phyloP scores from a whole-genome alignment of 2,888 invertebrate genomes.

The Volucella inflata region DNA sequence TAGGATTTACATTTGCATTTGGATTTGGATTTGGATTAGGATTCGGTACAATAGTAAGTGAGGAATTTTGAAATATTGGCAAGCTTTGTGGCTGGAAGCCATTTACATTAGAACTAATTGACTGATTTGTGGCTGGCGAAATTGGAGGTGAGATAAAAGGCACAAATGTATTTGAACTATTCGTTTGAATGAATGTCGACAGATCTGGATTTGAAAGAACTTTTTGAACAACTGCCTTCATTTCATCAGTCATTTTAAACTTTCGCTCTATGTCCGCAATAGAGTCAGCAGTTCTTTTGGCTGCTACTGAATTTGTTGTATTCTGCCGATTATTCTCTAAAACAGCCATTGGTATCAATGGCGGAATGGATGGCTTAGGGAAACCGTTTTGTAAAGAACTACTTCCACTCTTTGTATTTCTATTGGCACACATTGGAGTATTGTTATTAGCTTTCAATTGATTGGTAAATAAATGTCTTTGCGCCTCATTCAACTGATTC shows the following conservation, averaged over 20 bases:
- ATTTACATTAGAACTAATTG: conserved; percentile 25
- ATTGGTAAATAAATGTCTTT: conserved; percentile 59
- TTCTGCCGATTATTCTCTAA: conserved; percentile 48
- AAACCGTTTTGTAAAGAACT: conserved; percentile 54
- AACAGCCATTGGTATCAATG: conserved; percentile 77
- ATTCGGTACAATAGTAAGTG: conserved; percentile 81
- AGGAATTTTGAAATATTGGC: conserved; percentile 75
- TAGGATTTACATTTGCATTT: conserved; percentile 36
- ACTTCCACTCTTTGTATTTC: conserved; percentile 36
- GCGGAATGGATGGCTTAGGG: conserved; percentile 78
- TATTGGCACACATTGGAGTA: conserved; percentile 54
- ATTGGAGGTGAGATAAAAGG: conserved; percentile 82
- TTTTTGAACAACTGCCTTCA: conserved; percentile 83
- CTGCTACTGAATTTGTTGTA: conserved; percentile 13
- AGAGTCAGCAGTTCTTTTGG: conserved; percentile 77
- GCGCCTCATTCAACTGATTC: conserved; percentile 80
- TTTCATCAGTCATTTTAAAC: conserved; percentile 83
- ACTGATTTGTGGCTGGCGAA: conserved; percentile 80
- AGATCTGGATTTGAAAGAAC: conserved; percentile 82
- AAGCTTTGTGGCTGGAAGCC: conserved; percentile 48
- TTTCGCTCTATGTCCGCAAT: conserved; percentile 82
- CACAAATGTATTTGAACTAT: conserved; percentile 79
- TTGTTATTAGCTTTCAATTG: conserved; percentile 73
- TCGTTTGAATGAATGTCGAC: conserved; percentile 82
- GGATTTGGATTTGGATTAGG: conserved; percentile 82